phyloP scores from a whole-genome alignment of 1,140 invertebrate genomes.

The Helicorthomorpha holstii region DNA sequence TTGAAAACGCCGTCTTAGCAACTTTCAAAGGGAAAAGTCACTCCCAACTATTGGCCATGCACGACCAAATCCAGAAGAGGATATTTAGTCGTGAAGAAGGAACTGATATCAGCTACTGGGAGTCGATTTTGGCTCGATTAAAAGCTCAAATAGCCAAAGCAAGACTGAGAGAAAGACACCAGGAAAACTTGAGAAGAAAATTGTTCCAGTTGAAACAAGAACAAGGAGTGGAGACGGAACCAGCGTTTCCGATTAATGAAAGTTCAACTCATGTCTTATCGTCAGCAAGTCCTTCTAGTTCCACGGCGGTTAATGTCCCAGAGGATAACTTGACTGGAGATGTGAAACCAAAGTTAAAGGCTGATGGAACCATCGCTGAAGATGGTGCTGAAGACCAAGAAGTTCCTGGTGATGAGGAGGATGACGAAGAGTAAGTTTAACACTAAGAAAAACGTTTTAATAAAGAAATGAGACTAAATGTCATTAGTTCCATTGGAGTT shows the following conservation, averaged over 20 bases:
- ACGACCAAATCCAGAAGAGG: conserved; percentile 76
- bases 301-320: not conserved
- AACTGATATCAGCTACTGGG: conserved; percentile 92
- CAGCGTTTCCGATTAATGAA: not conserved
- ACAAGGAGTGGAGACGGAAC: conserved; percentile 7
- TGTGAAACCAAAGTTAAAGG: conserved; percentile 10
- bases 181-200: conserved; percentile 77
- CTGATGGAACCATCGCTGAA: conserved; percentile 1
- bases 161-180: conserved; percentile 75
- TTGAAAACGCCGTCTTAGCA: conserved; percentile 70
- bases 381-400: too few relatives aligned
- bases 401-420: conserved; percentile 3
- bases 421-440: conserved; percentile 21
- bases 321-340: conserved; percentile 9
- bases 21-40: conserved; percentile 91
- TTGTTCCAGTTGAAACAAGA: conserved; percentile 76
- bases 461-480: conserved; percentile 8
- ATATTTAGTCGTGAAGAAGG: conserved; percentile 66
- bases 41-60: conserved; percentile 60
- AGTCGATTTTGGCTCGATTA: conserved; percentile 76
- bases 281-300: not conserved
- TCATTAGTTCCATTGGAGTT: conserved; percentile 8
- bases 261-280: too few relatives aligned
- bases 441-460: conserved; percentile 9
- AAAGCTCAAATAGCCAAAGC: conserved; percentile 92